Evolutionary conservation across 2,797 vertebrate genomes (phyloP).

Genomic region (Cirrhinus mrigala): DNA sequence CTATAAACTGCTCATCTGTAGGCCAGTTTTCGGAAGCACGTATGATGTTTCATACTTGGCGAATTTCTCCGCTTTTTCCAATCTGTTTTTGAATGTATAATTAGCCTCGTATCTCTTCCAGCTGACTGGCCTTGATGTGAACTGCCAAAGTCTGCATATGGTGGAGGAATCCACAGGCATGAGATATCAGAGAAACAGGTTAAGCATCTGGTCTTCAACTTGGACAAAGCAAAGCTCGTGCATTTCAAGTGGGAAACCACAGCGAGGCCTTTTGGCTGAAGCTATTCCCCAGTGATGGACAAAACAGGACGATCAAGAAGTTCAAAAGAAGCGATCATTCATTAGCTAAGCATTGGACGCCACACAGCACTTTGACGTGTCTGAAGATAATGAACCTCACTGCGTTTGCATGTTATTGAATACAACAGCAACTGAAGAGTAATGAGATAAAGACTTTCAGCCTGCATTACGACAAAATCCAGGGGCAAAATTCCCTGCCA

Average conservation of each 20-base stretch:
- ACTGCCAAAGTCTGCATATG: slow-evolving; percentile 73
- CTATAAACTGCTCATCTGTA: not conserved
- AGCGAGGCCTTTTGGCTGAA: slow-evolving; percentile 76
- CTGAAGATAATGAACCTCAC: slow-evolving; percentile 45
- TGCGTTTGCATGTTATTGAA: slow-evolving; percentile 37
- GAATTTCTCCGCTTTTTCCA: slow-evolving; percentile 16
- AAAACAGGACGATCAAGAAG: slow-evolving; percentile 70
- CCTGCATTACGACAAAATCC: too few relatives aligned
- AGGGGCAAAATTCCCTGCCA: too few relatives aligned
- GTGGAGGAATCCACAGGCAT: slow-evolving; percentile 70
- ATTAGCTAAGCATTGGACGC: slow-evolving; percentile 64
- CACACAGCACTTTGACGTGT: slow-evolving; percentile 32
- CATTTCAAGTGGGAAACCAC: slow-evolving; percentile 75
- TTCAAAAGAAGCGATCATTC: slow-evolving; percentile 64
- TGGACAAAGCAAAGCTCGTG: slow-evolving; percentile 75
- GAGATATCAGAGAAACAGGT: slow-evolving; percentile 70
- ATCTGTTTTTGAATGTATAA: slow-evolving; percentile 59
- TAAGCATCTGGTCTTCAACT: slow-evolving; percentile 82
- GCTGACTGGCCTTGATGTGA: slow-evolving; percentile 62
- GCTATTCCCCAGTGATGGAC: slow-evolving; percentile 76
- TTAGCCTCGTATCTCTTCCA: slow-evolving; percentile 61
- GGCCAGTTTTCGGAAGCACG: slow-evolving; percentile 34
- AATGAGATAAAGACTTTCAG: slow-evolving; percentile 15
- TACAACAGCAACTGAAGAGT: slow-evolving; percentile 23
- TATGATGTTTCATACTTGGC: slow-evolving; percentile 46